Percentiles rank a stretch among this genome's conserved stretches.
Conservation (phyloP, 2,888 invertebrate genomes). For the Augiades crinisus region DNA sequence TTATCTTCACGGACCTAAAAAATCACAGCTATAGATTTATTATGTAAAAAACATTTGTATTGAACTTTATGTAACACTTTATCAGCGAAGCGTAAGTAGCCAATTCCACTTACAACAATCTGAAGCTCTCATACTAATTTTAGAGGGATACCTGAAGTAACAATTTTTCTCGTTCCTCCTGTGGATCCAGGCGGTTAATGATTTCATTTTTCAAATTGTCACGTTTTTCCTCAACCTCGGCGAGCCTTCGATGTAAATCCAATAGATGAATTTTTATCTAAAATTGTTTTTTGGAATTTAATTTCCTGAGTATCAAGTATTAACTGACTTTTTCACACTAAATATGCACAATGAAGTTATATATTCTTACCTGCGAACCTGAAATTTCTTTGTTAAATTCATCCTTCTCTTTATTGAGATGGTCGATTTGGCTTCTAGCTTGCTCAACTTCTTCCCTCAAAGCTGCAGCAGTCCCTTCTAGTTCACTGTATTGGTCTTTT, state of each 20-base stretch:
- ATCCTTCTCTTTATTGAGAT: constrained; percentile 83
- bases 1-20: constrained; percentile 84
- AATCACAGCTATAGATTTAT: not conserved
- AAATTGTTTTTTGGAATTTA: too few relatives aligned
- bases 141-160: constrained; percentile 82
- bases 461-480: constrained; percentile 71
- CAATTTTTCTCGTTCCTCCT: constrained; percentile 88
- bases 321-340: too few relatives aligned
- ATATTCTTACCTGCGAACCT: constrained; percentile 73
- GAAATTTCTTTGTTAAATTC: constrained; percentile 86
- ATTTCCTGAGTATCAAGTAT: too few relatives aligned
- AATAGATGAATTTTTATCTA: constrained; percentile 73
- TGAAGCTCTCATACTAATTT: too few relatives aligned
- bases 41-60: too few relatives aligned
- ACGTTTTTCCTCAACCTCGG: constrained; percentile 69
- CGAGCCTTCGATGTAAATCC: constrained; percentile 63
- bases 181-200: constrained; percentile 85
- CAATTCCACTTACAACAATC: too few relatives aligned
- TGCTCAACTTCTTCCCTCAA: constrained; percentile 80
- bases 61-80: too few relatives aligned
- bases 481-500: constrained; percentile 74
- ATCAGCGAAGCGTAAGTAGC: too few relatives aligned
- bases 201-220: constrained; percentile 86
- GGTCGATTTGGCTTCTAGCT: constrained; percentile 83
- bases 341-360: not conserved